These are phyloP conservation scores for Metacarcinus magister DNA, from an alignment of 2,888 invertebrate species.

Conservation along the genomic window DNA sequence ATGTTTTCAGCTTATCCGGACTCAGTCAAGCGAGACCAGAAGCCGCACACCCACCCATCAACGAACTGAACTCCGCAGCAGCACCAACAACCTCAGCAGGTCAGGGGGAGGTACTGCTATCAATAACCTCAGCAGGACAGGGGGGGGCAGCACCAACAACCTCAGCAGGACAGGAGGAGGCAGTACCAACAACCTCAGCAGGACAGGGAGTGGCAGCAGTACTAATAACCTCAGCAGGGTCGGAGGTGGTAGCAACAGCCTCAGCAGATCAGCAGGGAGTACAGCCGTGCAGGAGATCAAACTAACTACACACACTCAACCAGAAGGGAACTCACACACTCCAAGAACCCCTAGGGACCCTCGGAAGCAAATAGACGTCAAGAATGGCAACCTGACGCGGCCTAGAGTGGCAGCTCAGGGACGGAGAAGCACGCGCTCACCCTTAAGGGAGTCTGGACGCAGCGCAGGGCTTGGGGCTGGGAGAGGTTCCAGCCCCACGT, in stretches of 20 bases:
- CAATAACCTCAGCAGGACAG: background rate
- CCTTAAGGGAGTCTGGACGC: constrained; percentile 74
- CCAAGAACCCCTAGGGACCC: constrained; percentile 74
- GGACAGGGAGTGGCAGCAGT: constrained; percentile 46
- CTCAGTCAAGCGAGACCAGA: constrained; percentile 64
- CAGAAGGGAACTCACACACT: constrained; percentile 64
- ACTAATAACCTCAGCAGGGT: constrained; percentile 54
- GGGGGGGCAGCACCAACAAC: constrained; percentile 49
- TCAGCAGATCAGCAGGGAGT: constrained; percentile 50
- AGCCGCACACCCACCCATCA: background rate
- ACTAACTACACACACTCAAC: background rate
- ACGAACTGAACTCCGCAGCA: constrained; percentile 45
- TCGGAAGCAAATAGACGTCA: constrained; percentile 63
- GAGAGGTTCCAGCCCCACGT: constrained; percentile 68
- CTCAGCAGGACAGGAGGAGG: constrained; percentile 14
- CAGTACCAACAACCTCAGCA: constrained; percentile 19
- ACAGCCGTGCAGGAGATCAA: constrained; percentile 55
- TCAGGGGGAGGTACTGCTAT: background rate
- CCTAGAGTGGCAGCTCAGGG: constrained; percentile 66
- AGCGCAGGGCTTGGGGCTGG: constrained; percentile 49
- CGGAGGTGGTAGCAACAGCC: constrained; percentile 48
- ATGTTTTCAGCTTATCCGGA: constrained; percentile 70
- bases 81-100: constrained; percentile 42
- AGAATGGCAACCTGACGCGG: constrained; percentile 72
- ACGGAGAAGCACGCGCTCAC: constrained; percentile 67